Evolutionary conservation across 2,113 vertebrate species (phyloP), one percentile per base, ranked within the genome.

Genomic region (Leptodactylus fuscus): DNA sequence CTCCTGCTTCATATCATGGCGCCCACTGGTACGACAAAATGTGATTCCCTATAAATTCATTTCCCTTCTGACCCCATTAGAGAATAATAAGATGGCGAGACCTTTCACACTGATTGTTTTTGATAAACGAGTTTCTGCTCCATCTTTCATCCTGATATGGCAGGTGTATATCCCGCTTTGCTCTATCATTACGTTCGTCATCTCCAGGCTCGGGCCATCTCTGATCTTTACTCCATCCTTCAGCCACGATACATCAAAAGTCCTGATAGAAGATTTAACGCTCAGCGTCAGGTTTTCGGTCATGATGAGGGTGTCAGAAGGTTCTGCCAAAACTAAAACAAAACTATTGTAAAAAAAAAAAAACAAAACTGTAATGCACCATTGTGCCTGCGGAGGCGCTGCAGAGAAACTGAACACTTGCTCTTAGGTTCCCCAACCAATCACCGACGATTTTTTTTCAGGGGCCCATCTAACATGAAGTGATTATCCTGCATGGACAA

Each of bases 251-350:
- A 22, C 65, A 22, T 11, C 16, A 38, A 36, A 9, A 34, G 2
- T 16, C 62, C 10, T 9, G 1, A 22, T 5, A 22, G 32, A 69
- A 18, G 65, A 69, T 2, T 20, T 69, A 8, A 69, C 18, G 34
- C 32, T 38, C 7, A 69, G 65, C 15, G 10, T 36, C 18, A 69
- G 65, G 65, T 22, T 38, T 38, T 69, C 65, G 1, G 65, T 32
- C 65, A 38, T 69, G 32, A 69, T 9, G 32, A 69, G 65, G 32
- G 22, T 38, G 11, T 38, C 9, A 4, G 65, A 69, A 22, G 65
- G 65, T 38, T 69, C 65, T 69, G 65, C 65, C 9, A 1, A 69
- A 18, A 69, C 65, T 69, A 69, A 69, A 69, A 69, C n/a, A 67
- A 13, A 65, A 65, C 4, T 15, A 67, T 18, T 67, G 29, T 67